Conservation (phyloP, 2,888 invertebrate species). For the Amphimallon solstitiale region DNA sequence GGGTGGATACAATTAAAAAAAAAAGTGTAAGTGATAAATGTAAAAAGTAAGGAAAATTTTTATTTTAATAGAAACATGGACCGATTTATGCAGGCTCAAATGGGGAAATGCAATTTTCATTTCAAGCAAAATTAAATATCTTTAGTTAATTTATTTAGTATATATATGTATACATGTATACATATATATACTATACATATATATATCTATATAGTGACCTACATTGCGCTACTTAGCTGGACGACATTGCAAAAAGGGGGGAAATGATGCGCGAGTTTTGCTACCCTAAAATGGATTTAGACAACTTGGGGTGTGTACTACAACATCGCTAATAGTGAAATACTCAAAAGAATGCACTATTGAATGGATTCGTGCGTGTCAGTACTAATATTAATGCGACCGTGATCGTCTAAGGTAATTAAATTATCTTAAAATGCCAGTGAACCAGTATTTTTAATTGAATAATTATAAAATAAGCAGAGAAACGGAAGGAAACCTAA, state of each 20-base stretch:
- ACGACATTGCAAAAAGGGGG: conserved; percentile 30
- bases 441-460: background rate
- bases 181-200: background rate
- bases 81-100: too few relatives aligned
- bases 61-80: too few relatives aligned
- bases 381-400: background rate
- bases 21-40: too few relatives aligned
- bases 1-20: too few relatives aligned
- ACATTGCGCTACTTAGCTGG: conserved; percentile 29
- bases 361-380: conserved; percentile 42
- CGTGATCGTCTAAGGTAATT: background rate
- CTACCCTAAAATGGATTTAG: conserved; percentile 59
- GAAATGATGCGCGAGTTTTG: conserved; percentile 56
- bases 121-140: too few relatives aligned
- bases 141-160: conserved; percentile 13
- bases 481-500: background rate
- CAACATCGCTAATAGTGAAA: conserved; percentile 51
- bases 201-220: conserved; percentile 25
- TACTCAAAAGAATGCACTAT: conserved; percentile 51
- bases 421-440: background rate
- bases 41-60: too few relatives aligned
- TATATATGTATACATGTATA: conserved; percentile 11
- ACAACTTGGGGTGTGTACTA: conserved; percentile 63
- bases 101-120: too few relatives aligned
- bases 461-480: background rate